phyloP scores from a whole-genome alignment of 2,888 invertebrate species.

The Eupithecia subfuscata region DNA sequence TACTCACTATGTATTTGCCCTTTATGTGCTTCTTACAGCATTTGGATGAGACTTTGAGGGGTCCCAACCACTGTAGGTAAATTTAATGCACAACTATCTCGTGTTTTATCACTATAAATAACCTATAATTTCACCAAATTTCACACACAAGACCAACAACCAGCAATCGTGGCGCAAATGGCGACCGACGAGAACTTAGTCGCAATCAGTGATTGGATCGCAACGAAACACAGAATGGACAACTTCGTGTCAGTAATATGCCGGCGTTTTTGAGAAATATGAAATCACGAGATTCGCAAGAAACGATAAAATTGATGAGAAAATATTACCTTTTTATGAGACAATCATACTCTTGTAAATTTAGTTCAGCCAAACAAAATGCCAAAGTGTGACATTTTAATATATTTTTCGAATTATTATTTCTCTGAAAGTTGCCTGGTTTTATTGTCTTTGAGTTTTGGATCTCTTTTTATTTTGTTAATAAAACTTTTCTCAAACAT shows the following conservation, averaged over 20 bases:
- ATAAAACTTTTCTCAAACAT: not conserved
- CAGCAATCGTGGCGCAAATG: constrained; percentile 83
- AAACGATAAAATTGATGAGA: constrained; percentile 51
- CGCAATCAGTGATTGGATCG: constrained; percentile 42
- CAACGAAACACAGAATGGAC: constrained; percentile 54
- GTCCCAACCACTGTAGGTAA: constrained; percentile 31
- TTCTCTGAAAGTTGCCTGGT: not conserved
- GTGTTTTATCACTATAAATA: constrained; percentile 76
- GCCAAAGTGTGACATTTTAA: constrained; percentile 60
- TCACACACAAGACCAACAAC: constrained; percentile 67
- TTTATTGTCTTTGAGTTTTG: constrained; percentile 3
- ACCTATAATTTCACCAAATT: constrained; percentile 71
- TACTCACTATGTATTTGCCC: constrained; percentile 70
- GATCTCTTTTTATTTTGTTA: not conserved
- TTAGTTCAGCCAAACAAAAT: constrained; percentile 77
- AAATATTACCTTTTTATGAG: constrained; percentile 69
- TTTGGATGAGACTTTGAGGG: constrained; percentile 28
- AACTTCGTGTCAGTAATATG: constrained; percentile 64
- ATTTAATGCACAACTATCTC: constrained; percentile 64
- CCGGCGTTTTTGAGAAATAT: constrained; percentile 52
- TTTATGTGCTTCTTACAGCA: constrained; percentile 53
- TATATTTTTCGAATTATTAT: constrained; percentile 37
- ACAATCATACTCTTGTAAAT: constrained; percentile 82
- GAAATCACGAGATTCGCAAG: constrained; percentile 39
- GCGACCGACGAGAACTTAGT: constrained; percentile 74